Evolutionary conservation across 2,888 invertebrate species (phyloP).

Genomic region (Rhyacophila evoluta): DNA sequence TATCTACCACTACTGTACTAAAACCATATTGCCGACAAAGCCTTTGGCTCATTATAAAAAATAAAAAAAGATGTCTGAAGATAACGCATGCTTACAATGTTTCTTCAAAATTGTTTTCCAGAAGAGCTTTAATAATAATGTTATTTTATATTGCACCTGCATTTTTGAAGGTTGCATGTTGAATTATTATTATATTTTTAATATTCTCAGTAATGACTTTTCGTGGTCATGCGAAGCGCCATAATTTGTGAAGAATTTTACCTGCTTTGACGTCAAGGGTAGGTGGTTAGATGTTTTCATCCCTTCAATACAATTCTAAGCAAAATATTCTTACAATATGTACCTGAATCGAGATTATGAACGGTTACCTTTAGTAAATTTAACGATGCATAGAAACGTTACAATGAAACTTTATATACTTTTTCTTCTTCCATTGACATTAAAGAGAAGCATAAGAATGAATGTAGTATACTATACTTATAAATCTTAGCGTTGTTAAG

Average conservation of each 20-base stretch:
- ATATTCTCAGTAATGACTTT: not conserved
- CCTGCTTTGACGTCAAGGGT: not conserved
- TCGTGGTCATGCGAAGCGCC: not conserved
- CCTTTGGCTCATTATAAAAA: not conserved
- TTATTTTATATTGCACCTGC: constrained; percentile 16
- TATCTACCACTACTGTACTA: no score
- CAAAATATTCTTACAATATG: no score
- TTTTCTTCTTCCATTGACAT: no score
- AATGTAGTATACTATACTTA: no score
- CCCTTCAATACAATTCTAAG: not conserved
- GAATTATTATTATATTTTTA: not conserved
- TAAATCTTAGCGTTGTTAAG: no score
- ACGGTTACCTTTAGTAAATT: no score
- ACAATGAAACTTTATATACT: no score
- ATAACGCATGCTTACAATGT: not conserved
- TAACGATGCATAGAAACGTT: no score
- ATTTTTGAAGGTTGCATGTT: not conserved
- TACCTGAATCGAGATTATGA: no score
- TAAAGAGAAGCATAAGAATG: no score
- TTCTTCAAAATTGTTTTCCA: not conserved
- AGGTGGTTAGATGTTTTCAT: not conserved
- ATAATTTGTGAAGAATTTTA: constrained; percentile 3
- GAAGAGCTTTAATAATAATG: not conserved
- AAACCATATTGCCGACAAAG: constrained; percentile 1
- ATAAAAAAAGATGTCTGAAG: not conserved